phyloP scores from a whole-genome alignment of 2,113 vertebrate genomes.

The Cynocephalus volans region DNA sequence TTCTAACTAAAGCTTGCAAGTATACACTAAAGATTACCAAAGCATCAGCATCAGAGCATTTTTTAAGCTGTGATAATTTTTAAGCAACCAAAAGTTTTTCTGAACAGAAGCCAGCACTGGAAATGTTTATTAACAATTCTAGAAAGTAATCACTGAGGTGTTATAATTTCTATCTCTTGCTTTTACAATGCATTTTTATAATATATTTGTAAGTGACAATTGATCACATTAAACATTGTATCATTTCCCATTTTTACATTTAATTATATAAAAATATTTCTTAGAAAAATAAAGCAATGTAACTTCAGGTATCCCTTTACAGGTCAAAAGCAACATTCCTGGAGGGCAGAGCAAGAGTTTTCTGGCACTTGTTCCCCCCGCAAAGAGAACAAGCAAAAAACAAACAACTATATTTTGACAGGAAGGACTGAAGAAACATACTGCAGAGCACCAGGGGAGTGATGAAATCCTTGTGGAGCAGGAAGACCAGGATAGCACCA shows the following conservation, averaged over 20 bases:
- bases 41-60: not conserved
- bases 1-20: slow-evolving; percentile 57
- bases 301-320: not conserved
- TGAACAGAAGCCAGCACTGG: slow-evolving; percentile 71
- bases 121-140: slow-evolving; percentile 65
- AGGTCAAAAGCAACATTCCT: not conserved
- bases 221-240: not conserved
- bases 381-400: too few species aligned
- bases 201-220: slow-evolving; percentile 48
- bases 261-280: not conserved
- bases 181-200: slow-evolving; percentile 62
- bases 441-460: too few species aligned
- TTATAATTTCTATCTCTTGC: not conserved
- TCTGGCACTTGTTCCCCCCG: too few species aligned
- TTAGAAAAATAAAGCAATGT: not conserved
- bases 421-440: too few species aligned
- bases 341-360: too few species aligned
- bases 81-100: slow-evolving; percentile 72
- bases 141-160: slow-evolving; percentile 51
- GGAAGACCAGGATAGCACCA: too few species aligned
- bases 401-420: too few species aligned
- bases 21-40: slow-evolving; percentile 38
- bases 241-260: not conserved
- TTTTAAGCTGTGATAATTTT: slow-evolving; percentile 54
- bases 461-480: too few species aligned